Conservation (phyloP, 2,113 vertebrate species). For the Macroglossus sobrinus region DNA sequence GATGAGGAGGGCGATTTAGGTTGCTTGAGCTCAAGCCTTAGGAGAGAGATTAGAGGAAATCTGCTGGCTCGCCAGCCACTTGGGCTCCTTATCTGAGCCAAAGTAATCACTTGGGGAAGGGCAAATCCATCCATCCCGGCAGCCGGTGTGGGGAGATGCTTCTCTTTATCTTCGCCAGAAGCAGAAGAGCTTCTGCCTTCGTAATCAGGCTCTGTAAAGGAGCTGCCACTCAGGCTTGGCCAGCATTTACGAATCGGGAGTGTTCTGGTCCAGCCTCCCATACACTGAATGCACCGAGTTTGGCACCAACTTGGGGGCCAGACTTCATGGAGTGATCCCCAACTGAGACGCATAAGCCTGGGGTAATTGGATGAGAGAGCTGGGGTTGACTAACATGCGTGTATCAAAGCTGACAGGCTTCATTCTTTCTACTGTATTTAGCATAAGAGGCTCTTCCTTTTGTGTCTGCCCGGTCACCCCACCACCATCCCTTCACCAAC, state of each 20-base stretch:
- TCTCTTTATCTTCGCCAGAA: conserved; percentile 37
- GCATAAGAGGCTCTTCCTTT: not conserved
- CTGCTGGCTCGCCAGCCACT: not conserved
- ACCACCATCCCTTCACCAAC: not conserved
- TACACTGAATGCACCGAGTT: not conserved
- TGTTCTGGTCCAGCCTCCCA: not conserved
- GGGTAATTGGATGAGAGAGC: not conserved
- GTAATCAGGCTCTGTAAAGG: conserved; percentile 28
- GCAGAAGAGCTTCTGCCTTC: not conserved
- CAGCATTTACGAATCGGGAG: not conserved
- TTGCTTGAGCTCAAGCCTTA: conserved; percentile 33
- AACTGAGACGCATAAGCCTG: not conserved
- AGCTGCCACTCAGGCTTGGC: not conserved
- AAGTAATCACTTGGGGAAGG: conserved; percentile 29
- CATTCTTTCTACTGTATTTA: not conserved
- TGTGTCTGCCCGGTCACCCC: not conserved
- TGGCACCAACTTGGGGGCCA: not conserved
- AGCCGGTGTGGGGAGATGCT: not conserved
- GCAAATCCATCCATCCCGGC: not conserved
- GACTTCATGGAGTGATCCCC: not conserved
- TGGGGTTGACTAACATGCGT: not conserved
- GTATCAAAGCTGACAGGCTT: not conserved
- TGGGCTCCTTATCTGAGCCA: conserved; percentile 33
- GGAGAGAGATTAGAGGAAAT: conserved; percentile 23
- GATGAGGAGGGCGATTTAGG: not conserved